phyloP scores from a whole-genome alignment of 2,113 vertebrate genomes.

The Amphiprion ocellaris region DNA sequence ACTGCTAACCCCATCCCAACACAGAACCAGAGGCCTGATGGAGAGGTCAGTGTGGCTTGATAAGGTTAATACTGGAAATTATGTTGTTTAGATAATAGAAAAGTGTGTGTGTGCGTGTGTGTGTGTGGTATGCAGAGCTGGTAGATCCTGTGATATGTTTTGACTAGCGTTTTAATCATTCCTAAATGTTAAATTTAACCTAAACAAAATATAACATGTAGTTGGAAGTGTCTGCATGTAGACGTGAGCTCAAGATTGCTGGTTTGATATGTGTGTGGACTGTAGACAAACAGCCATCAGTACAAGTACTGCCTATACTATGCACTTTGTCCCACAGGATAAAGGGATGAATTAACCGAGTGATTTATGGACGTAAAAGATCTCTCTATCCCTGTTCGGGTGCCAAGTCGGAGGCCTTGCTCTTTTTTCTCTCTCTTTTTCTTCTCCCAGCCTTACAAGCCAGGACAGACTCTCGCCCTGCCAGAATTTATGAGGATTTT shows the following conservation, averaged over 20 bases:
- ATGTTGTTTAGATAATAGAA: background rate
- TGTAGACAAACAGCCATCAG: conserved; percentile 43
- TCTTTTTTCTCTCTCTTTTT: conserved; percentile 54
- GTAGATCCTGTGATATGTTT: background rate
- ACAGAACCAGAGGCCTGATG: conserved; percentile 64
- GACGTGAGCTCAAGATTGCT: background rate
- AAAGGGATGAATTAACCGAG: conserved; percentile 70
- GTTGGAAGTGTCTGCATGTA: conserved; percentile 10
- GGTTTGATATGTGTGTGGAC: conserved; percentile 18
- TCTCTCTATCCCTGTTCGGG: conserved; percentile 57
- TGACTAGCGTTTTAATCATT: background rate
- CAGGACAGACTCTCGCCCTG: conserved; percentile 71
- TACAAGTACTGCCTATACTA: conserved; percentile 13
- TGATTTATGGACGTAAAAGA: conserved; percentile 76
- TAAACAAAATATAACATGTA: background rate
- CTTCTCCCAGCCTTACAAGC: conserved; percentile 75
- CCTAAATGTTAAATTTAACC: background rate
- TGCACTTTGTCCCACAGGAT: conserved; percentile 64
- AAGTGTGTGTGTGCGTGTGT: too few species aligned
- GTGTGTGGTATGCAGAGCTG: background rate
- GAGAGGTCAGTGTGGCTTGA: conserved; percentile 71
- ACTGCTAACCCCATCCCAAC: conserved; percentile 34
- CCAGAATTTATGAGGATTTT: conserved; percentile 80
- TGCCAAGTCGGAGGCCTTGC: conserved; percentile 70
- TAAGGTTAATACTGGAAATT: background rate